A percentile compares a stretch with the other conserved stretches of the same genome.
Evolutionary conservation across 2,113 vertebrate species (phyloP).

Genomic region (Dinomys branickii): DNA sequence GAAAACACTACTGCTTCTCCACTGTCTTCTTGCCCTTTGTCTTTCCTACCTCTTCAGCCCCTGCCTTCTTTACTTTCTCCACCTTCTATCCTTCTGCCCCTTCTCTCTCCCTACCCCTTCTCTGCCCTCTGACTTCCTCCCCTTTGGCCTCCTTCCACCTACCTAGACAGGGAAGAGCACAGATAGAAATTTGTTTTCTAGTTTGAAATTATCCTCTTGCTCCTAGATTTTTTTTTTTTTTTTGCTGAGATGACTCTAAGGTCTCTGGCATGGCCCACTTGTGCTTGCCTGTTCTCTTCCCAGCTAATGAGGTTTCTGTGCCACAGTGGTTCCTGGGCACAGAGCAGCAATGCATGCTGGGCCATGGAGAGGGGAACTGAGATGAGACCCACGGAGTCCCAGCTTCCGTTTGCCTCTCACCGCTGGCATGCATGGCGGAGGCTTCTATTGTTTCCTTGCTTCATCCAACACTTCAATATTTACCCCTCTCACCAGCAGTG

Average conservation of each 20-base stretch:
- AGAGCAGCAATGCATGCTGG: background rate
- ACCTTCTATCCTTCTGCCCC: background rate
- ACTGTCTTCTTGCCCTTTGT: rapidly evolving
- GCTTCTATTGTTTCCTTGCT: background rate
- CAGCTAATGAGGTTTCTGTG: background rate
- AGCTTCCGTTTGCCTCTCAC: background rate
- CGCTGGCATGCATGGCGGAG: background rate
- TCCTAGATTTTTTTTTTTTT: background rate
- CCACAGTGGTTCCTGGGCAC: no score
- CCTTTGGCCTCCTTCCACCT: background rate
- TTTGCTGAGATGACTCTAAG: background rate
- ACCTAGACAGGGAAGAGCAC: background rate
- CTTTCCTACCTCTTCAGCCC: background rate
- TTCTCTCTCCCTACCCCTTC: background rate
- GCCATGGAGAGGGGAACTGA: background rate
- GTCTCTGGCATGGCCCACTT: background rate
- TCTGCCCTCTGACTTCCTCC: background rate
- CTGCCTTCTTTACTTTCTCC: background rate
- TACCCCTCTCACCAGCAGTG: background rate
- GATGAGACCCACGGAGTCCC: background rate
- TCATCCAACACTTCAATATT: background rate
- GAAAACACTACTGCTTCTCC: background rate
- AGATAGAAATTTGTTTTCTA: background rate
- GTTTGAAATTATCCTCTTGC: background rate
- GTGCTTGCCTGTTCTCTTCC: background rate